These are phyloP conservation scores for Echiichthys vipera DNA, from an alignment of 2,797 vertebrate genomes.

Conservation along the genomic window DNA sequence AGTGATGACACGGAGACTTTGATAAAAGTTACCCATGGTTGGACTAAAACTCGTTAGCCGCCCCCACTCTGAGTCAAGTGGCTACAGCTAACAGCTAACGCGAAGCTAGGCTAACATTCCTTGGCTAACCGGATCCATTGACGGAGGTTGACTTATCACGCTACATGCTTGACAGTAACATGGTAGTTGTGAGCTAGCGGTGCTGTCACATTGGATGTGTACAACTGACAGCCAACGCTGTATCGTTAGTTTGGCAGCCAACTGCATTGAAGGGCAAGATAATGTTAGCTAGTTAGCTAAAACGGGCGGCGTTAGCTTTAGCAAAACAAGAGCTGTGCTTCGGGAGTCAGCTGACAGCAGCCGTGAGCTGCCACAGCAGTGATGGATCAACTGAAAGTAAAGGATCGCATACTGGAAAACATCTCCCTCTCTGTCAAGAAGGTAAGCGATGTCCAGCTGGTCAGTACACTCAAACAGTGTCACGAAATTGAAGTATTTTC, in stretches of 20 bases:
- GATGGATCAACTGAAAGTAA: slow-evolving; percentile 96
- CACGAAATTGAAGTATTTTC: not conserved
- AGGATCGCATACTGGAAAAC: slow-evolving; percentile 97
- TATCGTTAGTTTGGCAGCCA: not conserved
- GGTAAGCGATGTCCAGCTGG: slow-evolving; percentile 79
- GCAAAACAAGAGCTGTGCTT: slow-evolving; percentile 56
- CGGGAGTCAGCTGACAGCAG: slow-evolving; percentile 82
- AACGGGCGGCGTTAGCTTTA: slow-evolving; percentile 63
- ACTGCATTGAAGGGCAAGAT: not conserved
- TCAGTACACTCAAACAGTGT: not conserved
- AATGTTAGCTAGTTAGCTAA: slow-evolving; percentile 47
- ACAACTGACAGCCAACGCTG: not conserved
- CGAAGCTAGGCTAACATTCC: slow-evolving; percentile 19
- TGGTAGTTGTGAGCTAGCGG: not conserved
- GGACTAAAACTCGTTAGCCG: slow-evolving; percentile 23
- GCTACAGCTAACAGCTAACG: slow-evolving; percentile 43
- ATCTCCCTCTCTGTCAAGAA: slow-evolving; percentile 96
- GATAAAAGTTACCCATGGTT: not conserved
- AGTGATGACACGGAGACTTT: not conserved
- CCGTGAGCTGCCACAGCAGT: slow-evolving; percentile 70
- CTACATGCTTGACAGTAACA: not conserved
- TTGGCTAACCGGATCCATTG: slow-evolving; percentile 12
- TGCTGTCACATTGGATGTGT: not conserved
- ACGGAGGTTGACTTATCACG: not conserved
- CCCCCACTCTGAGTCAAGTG: slow-evolving; percentile 8